Conservation (phyloP, 2,113 vertebrate species). For the Rhodinocichla rosea region DNA sequence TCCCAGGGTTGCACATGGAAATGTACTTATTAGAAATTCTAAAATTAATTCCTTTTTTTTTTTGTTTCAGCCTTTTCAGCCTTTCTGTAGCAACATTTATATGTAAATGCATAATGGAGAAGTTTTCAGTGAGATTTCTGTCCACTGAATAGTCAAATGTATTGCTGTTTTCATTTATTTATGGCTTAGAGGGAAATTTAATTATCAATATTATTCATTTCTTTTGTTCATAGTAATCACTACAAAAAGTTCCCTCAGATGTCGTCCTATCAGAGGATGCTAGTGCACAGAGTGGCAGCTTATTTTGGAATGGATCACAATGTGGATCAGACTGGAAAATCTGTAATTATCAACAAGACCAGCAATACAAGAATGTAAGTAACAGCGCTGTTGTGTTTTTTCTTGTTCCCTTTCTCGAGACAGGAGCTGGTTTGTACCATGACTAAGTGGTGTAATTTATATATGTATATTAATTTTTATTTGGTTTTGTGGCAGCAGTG, state of each 20-base stretch:
- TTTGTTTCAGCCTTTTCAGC: neutral
- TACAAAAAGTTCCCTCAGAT: conserved; percentile 98
- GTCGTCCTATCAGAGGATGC: conserved; percentile 95
- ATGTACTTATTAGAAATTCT: neutral
- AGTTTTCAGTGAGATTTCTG: neutral
- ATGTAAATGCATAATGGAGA: neutral
- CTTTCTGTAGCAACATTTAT: neutral
- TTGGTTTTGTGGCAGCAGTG: neutral
- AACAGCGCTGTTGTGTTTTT: neutral
- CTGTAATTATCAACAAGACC: conserved; percentile 95
- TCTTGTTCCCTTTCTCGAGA: neutral
- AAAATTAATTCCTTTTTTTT: neutral
- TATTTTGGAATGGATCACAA: conserved; percentile 98
- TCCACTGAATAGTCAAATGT: neutral
- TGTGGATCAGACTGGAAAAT: conserved; percentile 95
- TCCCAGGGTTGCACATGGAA: neutral
- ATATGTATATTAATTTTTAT: neutral
- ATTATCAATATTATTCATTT: neutral
- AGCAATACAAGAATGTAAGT: conserved; percentile 93
- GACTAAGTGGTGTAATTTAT: neutral
- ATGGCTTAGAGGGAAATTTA: neutral
- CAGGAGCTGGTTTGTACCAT: neutral
- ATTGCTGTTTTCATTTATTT: neutral
- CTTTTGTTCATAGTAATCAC: conserved; percentile 73
- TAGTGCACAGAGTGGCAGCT: conserved; percentile 92